phyloP scores from a whole-genome alignment of 2,797 vertebrate species.

The Sarcophilus harrisii region DNA sequence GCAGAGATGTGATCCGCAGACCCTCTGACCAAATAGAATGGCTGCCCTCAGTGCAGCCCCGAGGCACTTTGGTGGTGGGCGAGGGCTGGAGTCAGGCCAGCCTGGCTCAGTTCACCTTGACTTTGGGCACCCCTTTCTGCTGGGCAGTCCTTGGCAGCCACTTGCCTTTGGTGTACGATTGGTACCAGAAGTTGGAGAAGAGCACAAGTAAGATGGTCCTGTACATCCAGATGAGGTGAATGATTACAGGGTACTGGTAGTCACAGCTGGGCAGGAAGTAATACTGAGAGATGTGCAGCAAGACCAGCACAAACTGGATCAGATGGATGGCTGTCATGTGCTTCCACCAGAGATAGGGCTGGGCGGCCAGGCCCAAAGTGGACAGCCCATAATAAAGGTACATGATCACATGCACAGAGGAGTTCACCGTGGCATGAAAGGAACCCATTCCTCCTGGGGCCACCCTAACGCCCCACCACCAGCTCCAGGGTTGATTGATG shows the following conservation, averaged over 20 bases:
- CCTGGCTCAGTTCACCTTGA: constrained; percentile 93
- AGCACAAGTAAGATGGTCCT: constrained; percentile 98
- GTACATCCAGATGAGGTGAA: constrained; percentile 98
- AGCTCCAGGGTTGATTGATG: constrained; percentile 99
- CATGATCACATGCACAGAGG: constrained; percentile 96
- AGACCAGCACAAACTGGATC: constrained; percentile 97
- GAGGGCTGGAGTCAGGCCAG: constrained; percentile 76
- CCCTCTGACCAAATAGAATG: constrained; percentile 50
- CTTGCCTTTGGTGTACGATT: constrained; percentile 97
- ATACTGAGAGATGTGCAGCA: constrained; percentile 96
- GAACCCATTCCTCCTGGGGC: constrained; percentile 99
- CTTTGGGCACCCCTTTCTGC: constrained; percentile 89
- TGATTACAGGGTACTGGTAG: constrained; percentile 94
- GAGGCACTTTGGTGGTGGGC: constrained; percentile 89
- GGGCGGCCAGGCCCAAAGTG: constrained; percentile 95
- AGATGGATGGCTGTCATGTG: constrained; percentile 99
- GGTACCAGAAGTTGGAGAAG: constrained; percentile 99
- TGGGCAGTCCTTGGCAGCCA: constrained; percentile 91
- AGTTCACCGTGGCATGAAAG: constrained; percentile 99
- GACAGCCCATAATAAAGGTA: constrained; percentile 98
- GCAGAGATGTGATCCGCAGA: constrained; percentile 64
- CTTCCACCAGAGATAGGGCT: constrained; percentile 99
- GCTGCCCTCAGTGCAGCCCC: constrained; percentile 85
- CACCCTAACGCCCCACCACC: constrained; percentile 97
- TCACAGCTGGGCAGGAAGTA: constrained; percentile 96